Evolutionary conservation across 1,140 invertebrate genomes (phyloP), one percentile per base, ranked within the genome.

Genomic region (Paraescarpia echinospica): DNA sequence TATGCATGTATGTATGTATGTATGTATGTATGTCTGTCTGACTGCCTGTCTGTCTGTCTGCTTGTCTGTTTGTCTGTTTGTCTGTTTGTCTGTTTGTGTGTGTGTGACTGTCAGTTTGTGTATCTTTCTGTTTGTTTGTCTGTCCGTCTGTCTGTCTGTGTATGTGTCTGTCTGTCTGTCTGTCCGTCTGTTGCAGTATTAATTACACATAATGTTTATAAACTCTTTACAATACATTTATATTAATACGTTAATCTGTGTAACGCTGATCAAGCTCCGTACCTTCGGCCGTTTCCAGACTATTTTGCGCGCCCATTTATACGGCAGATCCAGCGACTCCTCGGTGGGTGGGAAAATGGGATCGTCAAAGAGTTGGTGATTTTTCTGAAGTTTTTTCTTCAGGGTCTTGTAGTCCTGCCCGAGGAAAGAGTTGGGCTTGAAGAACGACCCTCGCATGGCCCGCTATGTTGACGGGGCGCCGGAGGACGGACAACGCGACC

Each of bases 301-400:
- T 34, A 96, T 95, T 33, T 95, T 95, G 91, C 95, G 94, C 48
- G 96, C 92, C 94, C 96, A 95, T 27, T 94, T 95, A 77, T 94
- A 94, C 51, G 94, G 94, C 93, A 94, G 95, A 95, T 96, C 97
- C 18, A 97, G 93, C 14, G 96, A 96, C 33, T 95, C 94, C 93
- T 97, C 96, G 93, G 95, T 94, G 33, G 97, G 95, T 22, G 96
- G 96, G 94, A 97, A 97, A 41, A 96, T 95, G 51, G 95, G 94
- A 94, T 97, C 97, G 88, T 96, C 96, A 94, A 96, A 97, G 6
- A 96, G 94, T 51, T 95, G 94, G 35, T 96, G 96, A 12, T 94
- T 95, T 35, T 94, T 93, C 88, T 95, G 93, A 92, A 95, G 94
- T 92, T 96, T 95, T 91, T 95, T 95, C 93, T 96, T 96, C 34